These are phyloP conservation scores for Equus quagga DNA, from an alignment of 2,113 vertebrate genomes.

Conservation along the genomic window DNA sequence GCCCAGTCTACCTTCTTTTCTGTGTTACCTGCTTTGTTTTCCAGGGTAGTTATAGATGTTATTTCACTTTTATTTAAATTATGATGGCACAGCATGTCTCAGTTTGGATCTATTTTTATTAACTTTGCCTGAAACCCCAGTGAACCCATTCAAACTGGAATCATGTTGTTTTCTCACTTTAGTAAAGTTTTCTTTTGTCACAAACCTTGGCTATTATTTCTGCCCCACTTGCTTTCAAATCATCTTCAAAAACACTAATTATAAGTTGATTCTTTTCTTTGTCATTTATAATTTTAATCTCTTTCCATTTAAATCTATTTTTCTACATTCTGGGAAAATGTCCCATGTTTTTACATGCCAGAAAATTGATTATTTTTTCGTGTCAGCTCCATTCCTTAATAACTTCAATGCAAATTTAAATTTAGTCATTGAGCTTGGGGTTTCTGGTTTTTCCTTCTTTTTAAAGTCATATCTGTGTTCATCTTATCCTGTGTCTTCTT, in stretches of 20 bases:
- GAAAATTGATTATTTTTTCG: neutral
- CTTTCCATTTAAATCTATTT: neutral
- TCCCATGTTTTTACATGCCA: neutral
- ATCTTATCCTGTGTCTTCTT: neutral
- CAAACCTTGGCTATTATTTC: neutral
- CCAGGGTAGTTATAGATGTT: no score
- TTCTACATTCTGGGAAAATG: neutral
- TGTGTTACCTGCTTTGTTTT: neutral
- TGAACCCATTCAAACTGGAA: neutral
- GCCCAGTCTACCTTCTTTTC: rapidly evolving
- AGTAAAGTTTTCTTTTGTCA: neutral
- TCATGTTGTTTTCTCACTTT: no score
- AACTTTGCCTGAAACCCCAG: neutral
- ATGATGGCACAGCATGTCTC: rapidly evolving
- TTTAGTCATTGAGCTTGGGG: neutral
- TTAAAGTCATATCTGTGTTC: neutral
- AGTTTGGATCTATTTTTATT: neutral
- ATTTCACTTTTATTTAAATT: neutral
- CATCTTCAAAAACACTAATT: conserved; percentile 24
- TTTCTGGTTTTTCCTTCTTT: neutral
- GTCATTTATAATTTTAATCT: conserved; percentile 35
- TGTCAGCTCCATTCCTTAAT: neutral
- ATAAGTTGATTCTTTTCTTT: neutral
- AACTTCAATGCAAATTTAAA: neutral
- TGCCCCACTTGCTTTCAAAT: neutral